Base-by-base conservation (phyloP, 2,113 vertebrate genomes). In the Columbina picui region DNA sequence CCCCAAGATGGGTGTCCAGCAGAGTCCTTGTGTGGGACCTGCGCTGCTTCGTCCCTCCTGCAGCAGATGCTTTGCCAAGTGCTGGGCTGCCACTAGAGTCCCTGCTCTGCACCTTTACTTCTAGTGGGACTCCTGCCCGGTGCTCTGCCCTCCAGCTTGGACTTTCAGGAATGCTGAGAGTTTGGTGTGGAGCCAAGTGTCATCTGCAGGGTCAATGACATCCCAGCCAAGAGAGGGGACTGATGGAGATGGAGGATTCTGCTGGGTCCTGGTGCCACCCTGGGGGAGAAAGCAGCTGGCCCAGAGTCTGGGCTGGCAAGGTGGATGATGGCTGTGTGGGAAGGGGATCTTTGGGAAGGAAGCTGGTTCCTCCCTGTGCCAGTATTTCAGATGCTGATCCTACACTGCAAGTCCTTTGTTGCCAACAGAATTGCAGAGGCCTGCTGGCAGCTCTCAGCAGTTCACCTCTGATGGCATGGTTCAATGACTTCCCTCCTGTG, bases 201-300 rank as follows among this genome's bases (percentile, higher is more conserved):
- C 63, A 83, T 63, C n/a, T 86, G 88, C 0, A 0, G 23, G 59
- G 57, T 27, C 2, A 0, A 3, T 34, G 68, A 50, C 68, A 53
- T 55, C 17, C 14, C 9, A 20, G 75, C 19, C 75, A 50, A 67
- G 79, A 29, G 16, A 65, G 57, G 21, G 41, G 16, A 49, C 49
- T 71, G 57, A 52, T 0, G 4, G 65, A 64, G 34, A 7, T 5
- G 27, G 19, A 65, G n/a, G 23, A 10, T 57, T 76, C 85, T 57
- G 19, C 30, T 69, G 59, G 36, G 36, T 70, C 52, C 52, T 32
- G 34, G 32, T 53, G 49, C 29, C 7, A 5, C 16, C n/a, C 32
- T 43, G 26, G 29, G 34, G 23, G 20, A 75, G 73, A 29, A 70
- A 64, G 52, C 73, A 49, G 73, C 80, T 89, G 56, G 27, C 45